Percentiles rank a stretch among this genome's conserved stretches.
Conservation (phyloP, 2,888 invertebrate genomes). For the Lacanobia wlatinum region DNA sequence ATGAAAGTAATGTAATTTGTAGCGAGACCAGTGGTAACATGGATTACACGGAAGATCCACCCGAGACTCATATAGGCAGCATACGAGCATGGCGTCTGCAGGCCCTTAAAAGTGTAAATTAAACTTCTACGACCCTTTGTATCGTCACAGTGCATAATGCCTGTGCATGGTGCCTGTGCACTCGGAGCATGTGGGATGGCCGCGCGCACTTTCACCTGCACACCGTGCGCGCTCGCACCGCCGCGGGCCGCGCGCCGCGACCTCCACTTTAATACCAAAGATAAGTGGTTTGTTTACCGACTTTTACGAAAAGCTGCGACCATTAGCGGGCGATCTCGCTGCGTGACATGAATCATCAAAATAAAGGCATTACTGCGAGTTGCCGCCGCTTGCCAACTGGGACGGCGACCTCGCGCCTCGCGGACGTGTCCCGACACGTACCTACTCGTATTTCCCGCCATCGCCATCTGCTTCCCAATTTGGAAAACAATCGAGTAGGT, state of each 20-base stretch:
- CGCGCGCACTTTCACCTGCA: conserved; percentile 63
- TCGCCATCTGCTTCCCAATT: conserved; percentile 38
- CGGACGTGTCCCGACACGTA: conserved; percentile 33
- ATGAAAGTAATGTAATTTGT: conserved; percentile 27
- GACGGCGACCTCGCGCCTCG: conserved; percentile 16
- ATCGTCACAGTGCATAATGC: background rate
- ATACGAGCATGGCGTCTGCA: background rate
- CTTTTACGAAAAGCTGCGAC: conserved; percentile 37
- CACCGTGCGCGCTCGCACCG: conserved; percentile 44
- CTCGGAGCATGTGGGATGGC: conserved; percentile 31
- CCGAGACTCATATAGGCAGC: no score
- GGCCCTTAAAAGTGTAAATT: background rate
- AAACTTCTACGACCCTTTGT: background rate
- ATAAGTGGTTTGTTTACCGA: conserved; percentile 45
- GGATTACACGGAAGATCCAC: background rate
- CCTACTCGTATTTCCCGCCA: conserved; percentile 35
- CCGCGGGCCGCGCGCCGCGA: background rate
- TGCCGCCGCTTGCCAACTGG: conserved; percentile 19
- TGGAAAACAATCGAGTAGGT: conserved; percentile 49
- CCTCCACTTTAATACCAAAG: conserved; percentile 1
- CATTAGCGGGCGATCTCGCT: conserved; percentile 19
- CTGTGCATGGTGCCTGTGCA: background rate
- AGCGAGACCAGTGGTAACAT: background rate
- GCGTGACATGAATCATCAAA: conserved; percentile 40
- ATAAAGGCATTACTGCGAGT: conserved; percentile 25